Evolutionary conservation across 2,113 vertebrate species (phyloP).

Genomic region (Scatophagus argus): DNA sequence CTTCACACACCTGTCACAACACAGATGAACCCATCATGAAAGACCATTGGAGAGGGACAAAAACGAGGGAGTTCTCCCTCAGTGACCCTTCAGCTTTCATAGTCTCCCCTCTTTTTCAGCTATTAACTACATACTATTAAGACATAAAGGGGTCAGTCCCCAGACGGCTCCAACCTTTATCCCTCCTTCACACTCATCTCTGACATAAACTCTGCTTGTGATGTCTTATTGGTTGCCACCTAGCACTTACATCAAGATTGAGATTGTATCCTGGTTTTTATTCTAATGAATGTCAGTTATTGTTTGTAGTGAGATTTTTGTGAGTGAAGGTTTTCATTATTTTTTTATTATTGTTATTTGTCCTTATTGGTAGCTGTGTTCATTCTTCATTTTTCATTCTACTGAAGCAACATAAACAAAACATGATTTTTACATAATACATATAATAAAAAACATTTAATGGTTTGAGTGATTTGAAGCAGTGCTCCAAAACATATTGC

Average conservation of each 20-base stretch:
- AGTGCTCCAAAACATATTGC: constrained; percentile 24
- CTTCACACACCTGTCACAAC: constrained; percentile 81
- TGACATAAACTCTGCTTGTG: constrained; percentile 2
- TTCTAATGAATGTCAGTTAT: not conserved
- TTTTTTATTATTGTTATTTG: not conserved
- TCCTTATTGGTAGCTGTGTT: too few relatives aligned
- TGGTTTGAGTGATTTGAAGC: constrained; percentile 21
- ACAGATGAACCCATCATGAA: constrained; percentile 74
- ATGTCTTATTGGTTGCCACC: not conserved
- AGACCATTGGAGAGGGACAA: constrained; percentile 57
- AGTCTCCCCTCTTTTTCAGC: constrained; percentile 64
- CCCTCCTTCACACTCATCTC: constrained; percentile 29
- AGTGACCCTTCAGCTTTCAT: constrained; percentile 72
- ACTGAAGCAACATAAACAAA: not conserved
- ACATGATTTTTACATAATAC: not conserved
- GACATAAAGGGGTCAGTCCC: constrained; percentile 70
- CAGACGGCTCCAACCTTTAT: constrained; percentile 60
- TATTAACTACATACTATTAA: constrained; percentile 73
- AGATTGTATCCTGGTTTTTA: not conserved
- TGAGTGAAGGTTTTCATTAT: not conserved
- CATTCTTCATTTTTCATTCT: too few relatives aligned
- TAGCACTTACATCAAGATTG: not conserved
- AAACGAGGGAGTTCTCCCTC: constrained; percentile 56
- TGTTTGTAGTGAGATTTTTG: not conserved
- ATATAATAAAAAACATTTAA: constrained; percentile 15